Conservation (phyloP, 2,113 vertebrate species). For the Charina bottae region DNA sequence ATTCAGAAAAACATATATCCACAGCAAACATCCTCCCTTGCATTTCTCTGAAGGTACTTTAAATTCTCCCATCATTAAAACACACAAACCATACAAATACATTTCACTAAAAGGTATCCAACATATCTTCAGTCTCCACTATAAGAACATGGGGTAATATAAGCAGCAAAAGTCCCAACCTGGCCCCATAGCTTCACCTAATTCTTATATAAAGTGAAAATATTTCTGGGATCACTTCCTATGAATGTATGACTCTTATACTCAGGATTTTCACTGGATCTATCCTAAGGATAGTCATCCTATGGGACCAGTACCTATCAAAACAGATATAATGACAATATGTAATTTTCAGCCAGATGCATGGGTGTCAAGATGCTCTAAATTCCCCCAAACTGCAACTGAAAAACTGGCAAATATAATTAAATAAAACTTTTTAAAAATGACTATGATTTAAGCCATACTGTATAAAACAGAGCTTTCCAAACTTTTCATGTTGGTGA, state of each 20-base stretch:
- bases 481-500: too few species aligned
- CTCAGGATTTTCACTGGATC: neutral
- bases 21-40: neutral
- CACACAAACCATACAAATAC: neutral
- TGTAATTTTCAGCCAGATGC: neutral
- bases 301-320: neutral
- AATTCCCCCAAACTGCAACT: neutral
- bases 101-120: neutral
- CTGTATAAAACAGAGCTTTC: too few species aligned
- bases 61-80: neutral
- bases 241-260: neutral
- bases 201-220: neutral
- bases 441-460: neutral
- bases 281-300: neutral
- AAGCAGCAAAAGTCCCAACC: neutral
- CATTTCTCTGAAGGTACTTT: neutral
- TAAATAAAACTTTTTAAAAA: neutral
- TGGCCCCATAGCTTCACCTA: neutral
- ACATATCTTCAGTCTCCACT: neutral
- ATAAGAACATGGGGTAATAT: neutral
- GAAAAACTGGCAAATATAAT: neutral
- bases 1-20: neutral
- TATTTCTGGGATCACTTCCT: neutral
- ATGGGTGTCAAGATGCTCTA: neutral
- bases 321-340: neutral